A percentile compares a stretch with the other conserved stretches of the same genome.
These are phyloP conservation scores for Caranx ignobilis DNA, from an alignment of 2,113 vertebrate genomes.

Conservation along the genomic window DNA sequence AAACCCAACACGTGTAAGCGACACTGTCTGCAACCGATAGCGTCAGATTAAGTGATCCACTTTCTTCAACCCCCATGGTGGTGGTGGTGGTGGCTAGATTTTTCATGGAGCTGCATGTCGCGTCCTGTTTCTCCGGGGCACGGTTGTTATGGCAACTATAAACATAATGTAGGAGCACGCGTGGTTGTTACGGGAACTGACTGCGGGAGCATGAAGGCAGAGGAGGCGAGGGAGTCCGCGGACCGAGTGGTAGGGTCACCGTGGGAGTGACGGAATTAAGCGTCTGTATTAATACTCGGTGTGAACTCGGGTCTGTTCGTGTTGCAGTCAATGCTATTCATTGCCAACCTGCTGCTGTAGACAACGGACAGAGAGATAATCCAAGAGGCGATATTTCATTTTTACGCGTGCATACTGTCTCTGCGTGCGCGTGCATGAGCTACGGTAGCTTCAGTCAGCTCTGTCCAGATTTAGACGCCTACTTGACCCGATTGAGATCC, in stretches of 20 bases:
- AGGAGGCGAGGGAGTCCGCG: conserved; percentile 6
- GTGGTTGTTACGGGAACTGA: conserved; percentile 68
- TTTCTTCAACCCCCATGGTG: conserved; percentile 26
- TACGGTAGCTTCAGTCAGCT: conserved; percentile 32
- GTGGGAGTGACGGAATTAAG: conserved; percentile 15
- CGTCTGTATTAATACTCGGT: conserved; percentile 14
- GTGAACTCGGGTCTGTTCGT: neutral
- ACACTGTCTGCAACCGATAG: conserved; percentile 10
- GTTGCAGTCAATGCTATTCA: neutral
- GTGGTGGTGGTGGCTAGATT: neutral
- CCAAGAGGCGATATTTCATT: neutral
- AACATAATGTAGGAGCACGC: conserved; percentile 60
- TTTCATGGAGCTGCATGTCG: conserved; percentile 6
- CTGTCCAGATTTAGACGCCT: conserved; percentile 49
- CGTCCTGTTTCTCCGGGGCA: conserved; percentile 43
- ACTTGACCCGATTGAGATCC: conserved; percentile 57
- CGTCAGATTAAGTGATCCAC: conserved; percentile 22
- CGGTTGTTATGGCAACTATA: conserved; percentile 67
- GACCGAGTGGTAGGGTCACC: conserved; percentile 20
- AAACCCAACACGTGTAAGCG: conserved; percentile 8
- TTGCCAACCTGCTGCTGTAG: neutral
- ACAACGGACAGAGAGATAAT: neutral
- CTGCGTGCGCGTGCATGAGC: neutral
- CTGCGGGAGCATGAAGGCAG: conserved; percentile 40
- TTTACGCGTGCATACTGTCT: neutral